Conservation (phyloP, 1,140 invertebrate genomes). For the Aphis craccivora region DNA sequence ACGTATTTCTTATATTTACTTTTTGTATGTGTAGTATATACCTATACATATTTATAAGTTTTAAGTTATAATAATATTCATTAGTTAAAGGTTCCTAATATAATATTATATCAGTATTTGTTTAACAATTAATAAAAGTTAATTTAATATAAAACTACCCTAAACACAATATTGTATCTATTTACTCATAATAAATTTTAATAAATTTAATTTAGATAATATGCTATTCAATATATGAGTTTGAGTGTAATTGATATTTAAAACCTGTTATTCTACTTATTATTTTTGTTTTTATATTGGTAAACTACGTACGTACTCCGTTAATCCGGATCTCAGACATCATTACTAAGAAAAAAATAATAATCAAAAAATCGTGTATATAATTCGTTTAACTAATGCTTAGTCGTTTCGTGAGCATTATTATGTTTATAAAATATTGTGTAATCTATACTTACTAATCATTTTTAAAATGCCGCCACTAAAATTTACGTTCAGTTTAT, state of each 20-base stretch:
- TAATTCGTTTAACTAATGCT: constrained; percentile 7
- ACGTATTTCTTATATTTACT: not conserved
- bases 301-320: not conserved
- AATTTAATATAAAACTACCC: not conserved
- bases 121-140: not conserved
- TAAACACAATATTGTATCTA: not conserved
- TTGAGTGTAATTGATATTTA: constrained; percentile 22
- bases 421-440: not conserved
- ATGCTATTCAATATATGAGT: not conserved
- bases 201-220: not conserved
- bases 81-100: not conserved
- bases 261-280: constrained; percentile 35
- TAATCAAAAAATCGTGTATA: not conserved
- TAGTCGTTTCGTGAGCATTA: not conserved
- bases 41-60: not conserved
- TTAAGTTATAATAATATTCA: not conserved
- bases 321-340: not conserved
- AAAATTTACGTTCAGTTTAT: not conserved
- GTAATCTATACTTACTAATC: not conserved
- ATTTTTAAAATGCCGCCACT: not conserved
- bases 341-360: not conserved
- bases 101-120: not conserved
- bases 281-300: constrained; percentile 14
- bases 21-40: not conserved
- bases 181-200: not conserved